Evolutionary conservation across 2,113 vertebrate genomes (phyloP), one percentile per base, ranked within the genome.

Genomic region (Colossoma macropomum): DNA sequence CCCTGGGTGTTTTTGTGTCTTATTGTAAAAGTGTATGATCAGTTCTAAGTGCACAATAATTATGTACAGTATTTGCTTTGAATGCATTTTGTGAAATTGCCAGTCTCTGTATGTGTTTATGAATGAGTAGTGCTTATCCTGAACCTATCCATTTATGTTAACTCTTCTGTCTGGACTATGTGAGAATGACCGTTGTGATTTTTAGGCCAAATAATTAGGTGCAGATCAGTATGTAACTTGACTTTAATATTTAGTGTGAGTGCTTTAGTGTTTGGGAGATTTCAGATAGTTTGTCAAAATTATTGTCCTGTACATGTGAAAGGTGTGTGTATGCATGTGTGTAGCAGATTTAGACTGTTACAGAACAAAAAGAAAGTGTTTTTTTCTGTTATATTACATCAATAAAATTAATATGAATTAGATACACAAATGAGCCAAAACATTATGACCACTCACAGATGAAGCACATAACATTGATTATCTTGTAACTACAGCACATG

Each of bases 331-430:
- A 28, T 66, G 38, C 34, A 16, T 27, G 56, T 52, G 21, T 8
- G 5, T 72, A 19, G 21, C 73, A 71, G 62, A 30, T 72, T 52
- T 25, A 60, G 41, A 15, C 30, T 52, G 54, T 75, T 70, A 78
- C 59, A 72, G 27, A 63, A 83, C 34, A 52, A 38, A 73, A 74
- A 25, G 75, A 83, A 75, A 21, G 32, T 77, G n/a, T 68, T 27
- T 52, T 83, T n/a, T 73, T 74, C 72, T 50, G 50, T 52, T 8
- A 52, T 52, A 19, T 52, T 52, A 19, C 13, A 15, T 8, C 45
- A 48, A 8, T 48, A 48, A 48, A 4, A 15, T 48, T 2, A 12
- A 48, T 48, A 48, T 48, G 2, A 48, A 8, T 48, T 41, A n/a
- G n/a, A n/a, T n/a, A n/a, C n/a, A n/a, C n/a, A n/a, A n/a, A n/a